These are phyloP conservation scores for Nycticorax nycticorax DNA, from an alignment of 2,113 vertebrate genomes.

Conservation along the genomic window DNA sequence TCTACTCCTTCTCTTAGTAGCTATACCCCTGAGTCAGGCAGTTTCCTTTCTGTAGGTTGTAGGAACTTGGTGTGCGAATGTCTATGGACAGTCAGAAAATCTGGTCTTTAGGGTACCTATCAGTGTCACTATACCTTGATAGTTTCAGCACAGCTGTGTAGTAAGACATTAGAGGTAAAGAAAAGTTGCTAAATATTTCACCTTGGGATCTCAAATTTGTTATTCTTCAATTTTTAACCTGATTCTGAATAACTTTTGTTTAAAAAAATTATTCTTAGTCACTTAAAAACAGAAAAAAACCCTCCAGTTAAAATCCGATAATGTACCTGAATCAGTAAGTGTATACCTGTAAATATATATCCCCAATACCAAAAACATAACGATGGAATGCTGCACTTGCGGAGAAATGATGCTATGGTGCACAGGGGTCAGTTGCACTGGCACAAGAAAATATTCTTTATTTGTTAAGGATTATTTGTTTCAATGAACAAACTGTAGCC, in stretches of 20 bases:
- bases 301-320: neutral
- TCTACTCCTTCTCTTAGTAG: neutral
- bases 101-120: neutral
- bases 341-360: neutral
- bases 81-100: neutral
- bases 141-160: neutral
- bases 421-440: neutral
- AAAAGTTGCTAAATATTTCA: neutral
- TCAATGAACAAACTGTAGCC: neutral
- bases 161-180: neutral
- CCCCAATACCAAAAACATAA: neutral
- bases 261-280: neutral
- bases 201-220: neutral
- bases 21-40: neutral
- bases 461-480: neutral
- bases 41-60: neutral
- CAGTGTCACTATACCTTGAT: neutral
- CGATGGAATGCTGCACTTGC: neutral
- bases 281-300: neutral
- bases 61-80: neutral
- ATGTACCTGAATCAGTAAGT: neutral
- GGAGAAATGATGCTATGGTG: neutral
- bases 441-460: neutral
- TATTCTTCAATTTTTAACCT: neutral
- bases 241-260: neutral